These are phyloP conservation scores for Pteromalus puparum DNA, from an alignment of 1,140 invertebrate species.

Conservation along the genomic window DNA sequence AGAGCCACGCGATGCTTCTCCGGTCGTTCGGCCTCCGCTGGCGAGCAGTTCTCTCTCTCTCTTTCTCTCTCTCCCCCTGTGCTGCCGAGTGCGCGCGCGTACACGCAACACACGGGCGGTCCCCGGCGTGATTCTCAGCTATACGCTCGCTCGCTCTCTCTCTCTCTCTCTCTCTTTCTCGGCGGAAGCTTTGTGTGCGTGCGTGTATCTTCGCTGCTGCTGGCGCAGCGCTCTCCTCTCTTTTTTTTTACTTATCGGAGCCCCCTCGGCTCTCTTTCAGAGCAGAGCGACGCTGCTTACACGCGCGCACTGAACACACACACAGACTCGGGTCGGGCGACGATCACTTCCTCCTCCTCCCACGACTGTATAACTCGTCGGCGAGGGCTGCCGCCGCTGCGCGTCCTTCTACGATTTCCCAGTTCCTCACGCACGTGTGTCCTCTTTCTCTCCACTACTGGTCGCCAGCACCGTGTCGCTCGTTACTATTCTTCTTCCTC, in stretches of 20 bases:
- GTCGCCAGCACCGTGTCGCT: background rate
- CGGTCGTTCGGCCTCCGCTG: background rate
- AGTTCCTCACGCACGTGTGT: slow-evolving; percentile 46
- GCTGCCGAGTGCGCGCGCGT: slow-evolving; percentile 39
- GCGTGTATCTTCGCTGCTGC: background rate
- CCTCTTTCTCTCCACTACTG: slow-evolving; percentile 24
- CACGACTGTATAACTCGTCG: background rate
- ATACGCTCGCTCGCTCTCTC: background rate
- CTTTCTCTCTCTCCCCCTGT: background rate
- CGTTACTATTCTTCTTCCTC: background rate
- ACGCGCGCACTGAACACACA: slow-evolving; percentile 11
- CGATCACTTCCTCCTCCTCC: slow-evolving; percentile 20
- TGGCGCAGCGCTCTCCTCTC: background rate
- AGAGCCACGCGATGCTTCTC: background rate
- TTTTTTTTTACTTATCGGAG: background rate
- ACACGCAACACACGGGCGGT: slow-evolving; percentile 34
- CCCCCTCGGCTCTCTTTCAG: background rate
- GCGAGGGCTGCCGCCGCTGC: slow-evolving; percentile 8
- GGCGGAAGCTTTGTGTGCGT: background rate
- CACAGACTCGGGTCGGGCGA: background rate
- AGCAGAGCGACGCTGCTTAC: background rate
- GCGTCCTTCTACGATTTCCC: slow-evolving; percentile 44
- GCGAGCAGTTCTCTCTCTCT: slow-evolving; percentile 1
- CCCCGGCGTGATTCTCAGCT: slow-evolving; percentile 33
- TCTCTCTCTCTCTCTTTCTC: background rate